These are phyloP conservation scores for Pimpla rufipes DNA, from an alignment of 2,888 invertebrate species.

Conservation along the genomic window DNA sequence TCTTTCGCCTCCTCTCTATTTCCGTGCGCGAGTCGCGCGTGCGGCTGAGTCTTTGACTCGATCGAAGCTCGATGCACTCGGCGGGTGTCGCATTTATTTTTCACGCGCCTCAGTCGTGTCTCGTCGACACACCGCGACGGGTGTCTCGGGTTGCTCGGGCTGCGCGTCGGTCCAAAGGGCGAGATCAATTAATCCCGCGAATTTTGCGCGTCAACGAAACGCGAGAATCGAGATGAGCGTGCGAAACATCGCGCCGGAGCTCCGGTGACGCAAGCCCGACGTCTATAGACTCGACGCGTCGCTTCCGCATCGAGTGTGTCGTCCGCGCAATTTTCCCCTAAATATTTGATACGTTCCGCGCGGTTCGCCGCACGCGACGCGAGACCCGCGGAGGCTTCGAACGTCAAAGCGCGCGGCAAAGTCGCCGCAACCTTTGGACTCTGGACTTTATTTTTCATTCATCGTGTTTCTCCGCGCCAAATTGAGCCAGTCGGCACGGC, in stretches of 20 bases:
- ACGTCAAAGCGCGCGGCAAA: background rate
- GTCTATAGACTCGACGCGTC: background rate
- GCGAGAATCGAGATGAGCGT: slow-evolving; percentile 24
- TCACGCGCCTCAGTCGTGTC: background rate
- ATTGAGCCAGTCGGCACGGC: slow-evolving; percentile 16
- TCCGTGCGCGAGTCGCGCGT: slow-evolving; percentile 20
- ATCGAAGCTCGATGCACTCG: background rate
- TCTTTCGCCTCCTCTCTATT: slow-evolving; percentile 50
- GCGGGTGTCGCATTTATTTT: slow-evolving; percentile 1
- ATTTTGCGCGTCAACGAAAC: background rate
- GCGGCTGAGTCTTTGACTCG: slow-evolving; percentile 8
- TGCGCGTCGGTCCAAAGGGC: background rate
- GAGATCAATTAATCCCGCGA: background rate
- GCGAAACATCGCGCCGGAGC: slow-evolving; percentile 27
- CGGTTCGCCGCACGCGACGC: background rate
- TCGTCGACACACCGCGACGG: background rate
- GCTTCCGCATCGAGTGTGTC: slow-evolving; percentile 30
- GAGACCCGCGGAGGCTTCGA: background rate
- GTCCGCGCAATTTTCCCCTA: background rate
- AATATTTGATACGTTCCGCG: slow-evolving; percentile 20
- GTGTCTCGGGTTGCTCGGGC: background rate
- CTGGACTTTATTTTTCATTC: slow-evolving; percentile 19
- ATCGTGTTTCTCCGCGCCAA: background rate
- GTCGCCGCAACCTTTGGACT: slow-evolving; percentile 40
- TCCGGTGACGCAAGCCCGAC: slow-evolving; percentile 5